These are phyloP conservation scores for Malacoctenus gilli DNA, from an alignment of 2,797 vertebrate species.

Conservation along the genomic window DNA sequence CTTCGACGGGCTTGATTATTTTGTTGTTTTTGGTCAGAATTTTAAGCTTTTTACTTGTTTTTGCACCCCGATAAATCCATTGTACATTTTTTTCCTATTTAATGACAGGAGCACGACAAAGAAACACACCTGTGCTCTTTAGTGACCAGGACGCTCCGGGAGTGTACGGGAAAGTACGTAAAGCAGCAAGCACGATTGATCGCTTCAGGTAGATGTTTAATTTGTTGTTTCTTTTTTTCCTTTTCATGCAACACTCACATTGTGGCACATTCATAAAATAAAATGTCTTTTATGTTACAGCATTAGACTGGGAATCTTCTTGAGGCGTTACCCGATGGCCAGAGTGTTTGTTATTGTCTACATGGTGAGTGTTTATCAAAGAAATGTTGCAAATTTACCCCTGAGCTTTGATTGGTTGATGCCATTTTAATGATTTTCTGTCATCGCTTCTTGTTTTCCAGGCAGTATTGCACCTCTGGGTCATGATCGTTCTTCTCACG, in stretches of 20 bases:
- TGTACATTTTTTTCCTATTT: too few relatives aligned
- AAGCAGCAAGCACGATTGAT: conserved; percentile 95
- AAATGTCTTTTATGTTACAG: conserved; percentile 76
- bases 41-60: too few relatives aligned
- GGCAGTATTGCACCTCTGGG: conserved; percentile 96
- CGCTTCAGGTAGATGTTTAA: conserved; percentile 94
- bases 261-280: neutral
- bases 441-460: conserved; percentile 61
- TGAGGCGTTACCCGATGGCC: conserved; percentile 94
- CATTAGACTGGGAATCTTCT: conserved; percentile 96
- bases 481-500: conserved; percentile 97
- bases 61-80: too few relatives aligned
- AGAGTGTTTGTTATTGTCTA: conserved; percentile 96
- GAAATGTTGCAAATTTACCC: too few relatives aligned
- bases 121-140: conserved; percentile 92
- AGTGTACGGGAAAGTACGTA: conserved; percentile 93
- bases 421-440: too few relatives aligned
- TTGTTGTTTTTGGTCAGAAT: too few relatives aligned
- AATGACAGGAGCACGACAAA: conserved; percentile 85
- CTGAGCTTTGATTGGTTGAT: too few relatives aligned
- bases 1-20: too few relatives aligned
- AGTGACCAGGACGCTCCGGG: conserved; percentile 84
- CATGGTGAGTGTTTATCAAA: conserved; percentile 89
- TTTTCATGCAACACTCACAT: neutral
- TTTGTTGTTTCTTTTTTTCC: neutral